Evolutionary conservation across 2,797 vertebrate genomes (phyloP), one percentile per base, ranked within the genome.

Genomic region (Austrolebias charrua): DNA sequence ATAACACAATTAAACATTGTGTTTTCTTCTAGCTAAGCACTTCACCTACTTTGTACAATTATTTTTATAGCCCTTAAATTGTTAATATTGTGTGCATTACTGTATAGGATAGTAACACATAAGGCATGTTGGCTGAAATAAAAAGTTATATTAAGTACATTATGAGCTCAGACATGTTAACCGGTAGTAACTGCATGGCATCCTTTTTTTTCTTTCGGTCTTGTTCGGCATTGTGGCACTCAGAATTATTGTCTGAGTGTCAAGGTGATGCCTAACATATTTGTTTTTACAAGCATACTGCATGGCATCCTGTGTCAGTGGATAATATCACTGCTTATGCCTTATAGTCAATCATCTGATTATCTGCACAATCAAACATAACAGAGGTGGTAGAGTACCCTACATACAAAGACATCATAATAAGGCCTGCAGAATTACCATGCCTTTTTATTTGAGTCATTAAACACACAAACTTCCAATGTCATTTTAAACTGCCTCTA

Each of bases 391-490:
- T 44, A 55, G 51, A 67, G 71, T 65, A 60, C 65, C 61, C 63
- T 33, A 69, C 20, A 16, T 42, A 71, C 60, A 71, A 54, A 55
- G 12, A 72, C 71, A 16, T 60, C 55, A 73, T 63, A 74, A 81
- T 82, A 78, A 63, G 73, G 74, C 76, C 73, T 66, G 64, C 81
- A 83, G 84, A 86, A 87, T 88, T 86, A 87, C 82, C 77, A 12
- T 60, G 69, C 81, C 82, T 86, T 81, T 38, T 86, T 85, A 84
- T 83, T 85, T 85, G 89, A 92, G 79, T 88, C 87, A 81, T 88
- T 87, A 89, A 90, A 90, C 83, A 91, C 75, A 90, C 86, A 89
- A 92, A 92, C 86, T 86, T 80, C 81, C 85, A 90, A 88, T 89
- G 88, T 85, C 87, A 87, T 89, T 88, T 87, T 86, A 90, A 91